Conservation (phyloP, 1,140 invertebrate species). For the Phortica variegata region DNA sequence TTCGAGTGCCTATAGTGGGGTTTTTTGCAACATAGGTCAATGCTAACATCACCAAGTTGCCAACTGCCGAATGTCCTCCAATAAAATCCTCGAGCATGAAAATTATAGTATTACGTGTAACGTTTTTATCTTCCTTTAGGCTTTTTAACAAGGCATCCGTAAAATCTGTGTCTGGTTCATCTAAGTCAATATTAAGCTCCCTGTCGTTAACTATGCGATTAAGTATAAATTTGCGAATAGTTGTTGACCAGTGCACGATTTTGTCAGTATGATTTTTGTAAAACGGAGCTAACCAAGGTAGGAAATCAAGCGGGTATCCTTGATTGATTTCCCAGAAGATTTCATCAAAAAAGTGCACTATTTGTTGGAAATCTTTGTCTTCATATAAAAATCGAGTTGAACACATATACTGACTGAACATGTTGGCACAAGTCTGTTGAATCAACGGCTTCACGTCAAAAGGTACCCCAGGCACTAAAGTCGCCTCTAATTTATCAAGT, state of each 20-base stretch:
- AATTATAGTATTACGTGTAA: conserved; percentile 69
- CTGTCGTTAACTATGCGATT: conserved; percentile 70
- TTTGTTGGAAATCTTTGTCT: conserved; percentile 66
- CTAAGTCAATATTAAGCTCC: conserved; percentile 60
- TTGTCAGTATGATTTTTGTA: conserved; percentile 70
- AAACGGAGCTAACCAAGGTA: conserved; percentile 79
- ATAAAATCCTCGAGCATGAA: conserved; percentile 83
- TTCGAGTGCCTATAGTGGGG: conserved; percentile 65
- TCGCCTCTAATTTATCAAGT: conserved; percentile 60
- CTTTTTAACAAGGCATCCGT: conserved; percentile 73
- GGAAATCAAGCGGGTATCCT: conserved; percentile 82
- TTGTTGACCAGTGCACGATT: conserved; percentile 67
- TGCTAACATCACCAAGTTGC: conserved; percentile 77
- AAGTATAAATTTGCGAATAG: conserved; percentile 75
- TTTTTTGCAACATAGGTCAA: conserved; percentile 68
- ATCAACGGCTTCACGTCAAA: conserved; percentile 66
- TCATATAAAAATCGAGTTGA: conserved; percentile 69
- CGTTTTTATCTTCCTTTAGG: conserved; percentile 63
- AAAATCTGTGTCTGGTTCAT: conserved; percentile 67
- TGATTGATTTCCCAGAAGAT: conserved; percentile 91
- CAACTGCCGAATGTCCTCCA: conserved; percentile 83
- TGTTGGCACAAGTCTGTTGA: conserved; percentile 73
- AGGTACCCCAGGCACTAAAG: conserved; percentile 48
- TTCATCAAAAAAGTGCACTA: conserved; percentile 75
- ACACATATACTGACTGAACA: conserved; percentile 85